Percentiles rank a stretch among this genome's conserved stretches.
Evolutionary conservation across 2,113 vertebrate species (phyloP).

Genomic region (Myanophis thanlyinensis): DNA sequence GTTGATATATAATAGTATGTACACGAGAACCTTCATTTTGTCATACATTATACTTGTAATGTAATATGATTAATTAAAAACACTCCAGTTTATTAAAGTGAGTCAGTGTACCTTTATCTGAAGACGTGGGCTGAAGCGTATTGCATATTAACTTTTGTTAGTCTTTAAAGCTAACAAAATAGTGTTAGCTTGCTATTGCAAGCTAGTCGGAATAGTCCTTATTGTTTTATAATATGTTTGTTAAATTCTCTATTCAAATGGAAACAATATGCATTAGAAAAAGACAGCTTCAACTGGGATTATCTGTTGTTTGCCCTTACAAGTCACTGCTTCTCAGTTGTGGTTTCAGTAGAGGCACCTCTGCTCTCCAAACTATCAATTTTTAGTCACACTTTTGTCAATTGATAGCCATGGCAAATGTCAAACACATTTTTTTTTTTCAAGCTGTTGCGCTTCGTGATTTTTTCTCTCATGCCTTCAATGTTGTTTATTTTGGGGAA

Average conservation of each 20-base stretch:
- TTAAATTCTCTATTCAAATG: neutral
- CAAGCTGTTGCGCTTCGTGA: neutral
- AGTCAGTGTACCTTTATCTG: neutral
- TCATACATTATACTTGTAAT: conserved; percentile 79
- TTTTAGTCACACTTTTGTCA: neutral
- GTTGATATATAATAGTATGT: conserved; percentile 80
- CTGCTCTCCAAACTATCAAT: neutral
- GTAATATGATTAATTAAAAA: conserved; percentile 80
- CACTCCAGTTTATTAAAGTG: conserved; percentile 62
- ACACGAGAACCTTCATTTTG: conserved; percentile 74
- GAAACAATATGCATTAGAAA: neutral
- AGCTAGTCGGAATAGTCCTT: neutral
- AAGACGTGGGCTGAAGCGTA: neutral
- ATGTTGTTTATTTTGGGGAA: neutral
- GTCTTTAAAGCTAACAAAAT: neutral
- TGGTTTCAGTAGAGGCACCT: neutral
- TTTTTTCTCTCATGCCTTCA: neutral
- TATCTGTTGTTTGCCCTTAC: neutral
- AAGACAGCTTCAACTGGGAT: neutral
- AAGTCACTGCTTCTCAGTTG: neutral
- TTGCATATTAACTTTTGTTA: neutral
- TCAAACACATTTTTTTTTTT: neutral
- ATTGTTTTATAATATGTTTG: neutral
- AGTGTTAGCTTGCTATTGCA: too few species aligned
- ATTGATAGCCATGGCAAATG: neutral